Base-by-base conservation (phyloP, 2,888 invertebrate species). In the Salpingus planirostris region DNA sequence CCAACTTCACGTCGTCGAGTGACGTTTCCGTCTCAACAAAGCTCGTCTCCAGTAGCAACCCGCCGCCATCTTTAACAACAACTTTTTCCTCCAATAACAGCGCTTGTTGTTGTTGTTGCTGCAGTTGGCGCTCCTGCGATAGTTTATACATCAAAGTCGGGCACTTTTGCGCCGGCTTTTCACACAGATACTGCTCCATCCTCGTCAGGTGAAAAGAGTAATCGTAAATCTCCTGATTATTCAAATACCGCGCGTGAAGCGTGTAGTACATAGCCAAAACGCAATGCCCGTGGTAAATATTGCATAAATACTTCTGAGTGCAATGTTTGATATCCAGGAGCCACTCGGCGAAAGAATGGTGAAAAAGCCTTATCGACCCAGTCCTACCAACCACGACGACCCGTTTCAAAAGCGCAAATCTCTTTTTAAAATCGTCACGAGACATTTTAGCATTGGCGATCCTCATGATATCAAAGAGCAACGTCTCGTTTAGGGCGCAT, bases 271-370 rank as follows among this genome's bases (percentile, higher is more conserved):
- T 84, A 11, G 87, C 84, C 22, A 91, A 70, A 61, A 87, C 85
- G 6, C 84, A 84, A 62, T 95, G 93, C 0, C 95, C 95, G 49
- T 89, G 87, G 29, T 78, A 71, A 5, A 86, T 80, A 45, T 82
- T 80, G 62, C 91, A 95, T 43, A 95, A 71, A 64, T 91, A 96
- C 49, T 91, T 86, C 48, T 91, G 84, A 2, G 95, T 96, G 62
- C 95, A 93, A 58, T 96, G 93, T 64, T 96, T 96, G n/a, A 96
- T 93, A 62, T 96, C 96, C 31, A 89, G 68, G 46, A 96, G 67
- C 96, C 96, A 96, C 57, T 87, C 85, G 13, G 91, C 86, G 63
- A 95, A 95, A 38, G 91, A 92, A 59, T 90, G 89, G 64, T 96
- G 95, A 67, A 95, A 93, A 25, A 93, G 71, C 29, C 80, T 73